Conservation (phyloP, 92 coral and sea anemone genomes). For the Zoanthus solanderi region DNA sequence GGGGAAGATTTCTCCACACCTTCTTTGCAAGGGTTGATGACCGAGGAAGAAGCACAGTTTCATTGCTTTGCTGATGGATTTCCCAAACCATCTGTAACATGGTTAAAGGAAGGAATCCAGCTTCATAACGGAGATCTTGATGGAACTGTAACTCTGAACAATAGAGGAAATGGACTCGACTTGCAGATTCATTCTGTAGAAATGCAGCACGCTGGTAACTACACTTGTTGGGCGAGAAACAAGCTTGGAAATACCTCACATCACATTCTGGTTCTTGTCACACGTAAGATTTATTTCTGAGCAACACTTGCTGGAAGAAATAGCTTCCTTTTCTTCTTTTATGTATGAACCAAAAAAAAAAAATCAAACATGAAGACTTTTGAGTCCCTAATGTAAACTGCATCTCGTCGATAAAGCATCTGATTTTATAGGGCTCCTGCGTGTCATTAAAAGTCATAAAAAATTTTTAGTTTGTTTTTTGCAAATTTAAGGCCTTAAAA, state of each 20-base stretch:
- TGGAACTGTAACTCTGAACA: not conserved
- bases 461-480: too few relatives aligned
- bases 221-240: constrained; percentile 36
- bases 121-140: constrained; percentile 26
- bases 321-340: too few relatives aligned
- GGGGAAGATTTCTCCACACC: constrained; percentile 17
- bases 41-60: not conserved
- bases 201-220: constrained; percentile 37
- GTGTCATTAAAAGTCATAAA: too few relatives aligned
- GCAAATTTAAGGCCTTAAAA: too few relatives aligned
- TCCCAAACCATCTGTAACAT: constrained; percentile 19
- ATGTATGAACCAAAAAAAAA: too few relatives aligned
- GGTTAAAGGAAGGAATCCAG: constrained; percentile 35
- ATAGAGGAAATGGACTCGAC: constrained; percentile 22
- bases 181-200: constrained; percentile 4
- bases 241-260: not conserved
- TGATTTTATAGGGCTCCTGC: too few relatives aligned
- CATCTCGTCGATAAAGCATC: too few relatives aligned
- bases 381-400: too few relatives aligned
- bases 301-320: not conserved
- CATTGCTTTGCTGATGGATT: constrained; percentile 27
- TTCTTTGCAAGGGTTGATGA: not conserved
- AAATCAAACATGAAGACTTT: too few relatives aligned
- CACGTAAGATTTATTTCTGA: not conserved
- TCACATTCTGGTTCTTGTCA: constrained; percentile 9